These are phyloP conservation scores for Rosalia funebris DNA, from an alignment of 2,888 invertebrate genomes.

Conservation along the genomic window DNA sequence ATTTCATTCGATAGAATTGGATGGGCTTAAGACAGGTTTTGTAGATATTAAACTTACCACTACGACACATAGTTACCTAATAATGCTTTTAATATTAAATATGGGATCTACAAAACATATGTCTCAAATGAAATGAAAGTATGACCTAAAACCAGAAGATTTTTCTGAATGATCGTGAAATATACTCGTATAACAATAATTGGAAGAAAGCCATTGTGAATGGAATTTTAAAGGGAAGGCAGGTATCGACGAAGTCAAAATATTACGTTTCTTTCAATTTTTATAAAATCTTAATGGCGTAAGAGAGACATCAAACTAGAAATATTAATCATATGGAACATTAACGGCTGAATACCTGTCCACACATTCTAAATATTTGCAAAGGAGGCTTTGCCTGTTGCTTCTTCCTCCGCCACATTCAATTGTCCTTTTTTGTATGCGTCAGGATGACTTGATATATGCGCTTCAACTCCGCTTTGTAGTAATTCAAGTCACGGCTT, in stretches of 20 bases:
- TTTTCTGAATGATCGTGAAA: too few species aligned
- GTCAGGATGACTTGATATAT: constrained; percentile 42
- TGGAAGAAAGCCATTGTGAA: constrained; percentile 6
- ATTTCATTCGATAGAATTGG: too few species aligned
- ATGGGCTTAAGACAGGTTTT: too few species aligned
- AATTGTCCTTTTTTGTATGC: constrained; percentile 41
- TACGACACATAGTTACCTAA: too few species aligned
- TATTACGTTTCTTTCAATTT: constrained; percentile 35
- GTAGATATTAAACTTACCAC: too few species aligned
- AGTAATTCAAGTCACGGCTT: constrained; percentile 30
- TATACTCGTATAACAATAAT: too few species aligned
- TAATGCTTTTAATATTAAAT: too few species aligned
- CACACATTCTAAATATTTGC: constrained; percentile 54
- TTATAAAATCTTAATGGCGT: constrained; percentile 32
- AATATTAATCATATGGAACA: constrained; percentile 46
- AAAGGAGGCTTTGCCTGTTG: constrained; percentile 46
- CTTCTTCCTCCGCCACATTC: constrained; percentile 43
- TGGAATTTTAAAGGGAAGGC: constrained; percentile 14
- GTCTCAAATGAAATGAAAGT: too few species aligned
- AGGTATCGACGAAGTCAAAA: constrained; percentile 35
- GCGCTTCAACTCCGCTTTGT: constrained; percentile 36
- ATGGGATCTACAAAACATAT: too few species aligned
- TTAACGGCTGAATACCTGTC: constrained; percentile 50
- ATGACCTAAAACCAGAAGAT: too few species aligned
- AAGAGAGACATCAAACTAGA: constrained; percentile 37